These are phyloP conservation scores for Protodeltote pygarga DNA, from an alignment of 2,888 invertebrate species.

Conservation along the genomic window DNA sequence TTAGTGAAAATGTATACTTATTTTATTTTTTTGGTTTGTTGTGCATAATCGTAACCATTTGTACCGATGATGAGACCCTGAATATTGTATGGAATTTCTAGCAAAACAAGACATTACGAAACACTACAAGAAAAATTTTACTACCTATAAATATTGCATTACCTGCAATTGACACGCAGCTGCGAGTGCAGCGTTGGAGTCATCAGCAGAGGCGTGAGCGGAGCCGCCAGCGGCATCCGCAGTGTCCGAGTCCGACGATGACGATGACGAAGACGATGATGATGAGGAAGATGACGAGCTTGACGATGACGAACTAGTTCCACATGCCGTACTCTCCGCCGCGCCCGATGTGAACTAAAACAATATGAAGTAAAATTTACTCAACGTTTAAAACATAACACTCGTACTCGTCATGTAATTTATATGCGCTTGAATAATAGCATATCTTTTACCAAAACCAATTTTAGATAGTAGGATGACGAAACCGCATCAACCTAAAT, in stretches of 20 bases:
- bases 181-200: constrained; percentile 86
- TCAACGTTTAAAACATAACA: not conserved
- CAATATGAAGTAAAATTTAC: constrained; percentile 14
- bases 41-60: no score
- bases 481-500: constrained; percentile 11
- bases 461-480: no score
- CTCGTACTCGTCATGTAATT: no score
- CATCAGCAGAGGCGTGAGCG: constrained; percentile 76
- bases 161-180: constrained; percentile 87
- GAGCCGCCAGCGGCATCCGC: constrained; percentile 78
- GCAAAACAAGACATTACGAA: no score
- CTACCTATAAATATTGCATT: constrained; percentile 45
- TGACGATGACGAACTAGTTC: constrained; percentile 80
- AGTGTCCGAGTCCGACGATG: constrained; percentile 80
- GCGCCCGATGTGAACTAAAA: constrained; percentile 75
- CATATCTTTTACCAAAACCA: no score
- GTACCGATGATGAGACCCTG: no score
- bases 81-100: no score
- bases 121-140: no score
- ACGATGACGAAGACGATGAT: constrained; percentile 80
- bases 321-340: constrained; percentile 74
- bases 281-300: constrained; percentile 78
- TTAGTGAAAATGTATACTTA: not conserved
- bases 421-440: no score
- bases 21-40: no score